A percentile compares a stretch with the other conserved stretches of the same genome.
These are phyloP conservation scores for Perca fluviatilis DNA, from an alignment of 2,113 vertebrate genomes.

Conservation along the genomic window DNA sequence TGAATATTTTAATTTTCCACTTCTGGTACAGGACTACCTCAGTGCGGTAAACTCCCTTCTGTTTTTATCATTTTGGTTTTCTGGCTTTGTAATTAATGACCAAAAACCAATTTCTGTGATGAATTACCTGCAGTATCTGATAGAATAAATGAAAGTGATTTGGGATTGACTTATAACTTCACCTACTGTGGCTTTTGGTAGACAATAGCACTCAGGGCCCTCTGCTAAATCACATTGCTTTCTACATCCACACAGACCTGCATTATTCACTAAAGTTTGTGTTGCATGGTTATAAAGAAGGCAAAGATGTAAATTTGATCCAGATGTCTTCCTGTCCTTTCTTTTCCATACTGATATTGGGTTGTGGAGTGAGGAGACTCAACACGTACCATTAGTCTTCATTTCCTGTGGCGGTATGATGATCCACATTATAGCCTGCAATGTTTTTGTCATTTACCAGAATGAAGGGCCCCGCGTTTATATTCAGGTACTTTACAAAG, in stretches of 20 bases:
- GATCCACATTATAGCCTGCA: background rate
- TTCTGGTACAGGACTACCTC: background rate
- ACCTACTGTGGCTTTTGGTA: background rate
- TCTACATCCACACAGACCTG: background rate
- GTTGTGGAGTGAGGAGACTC: no score
- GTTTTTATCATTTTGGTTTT: background rate
- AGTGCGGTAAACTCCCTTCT: background rate
- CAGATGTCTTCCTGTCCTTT: constrained; percentile 23
- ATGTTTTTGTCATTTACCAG: constrained; percentile 36
- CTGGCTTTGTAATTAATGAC: background rate
- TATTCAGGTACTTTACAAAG: background rate
- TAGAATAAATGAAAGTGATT: background rate
- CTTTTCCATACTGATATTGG: background rate
- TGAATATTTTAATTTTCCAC: background rate
- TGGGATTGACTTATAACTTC: constrained; percentile 14
- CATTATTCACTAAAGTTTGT: background rate
- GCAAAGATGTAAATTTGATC: constrained; percentile 16
- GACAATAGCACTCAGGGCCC: background rate
- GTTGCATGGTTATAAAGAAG: background rate
- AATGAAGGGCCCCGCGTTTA: background rate
- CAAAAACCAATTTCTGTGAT: background rate
- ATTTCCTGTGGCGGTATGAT: constrained; percentile 21
- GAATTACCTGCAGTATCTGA: background rate
- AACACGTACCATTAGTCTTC: background rate
- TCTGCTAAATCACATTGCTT: background rate